Conservation (phyloP, 1,140 invertebrate species). For the Bombus waltoni region DNA sequence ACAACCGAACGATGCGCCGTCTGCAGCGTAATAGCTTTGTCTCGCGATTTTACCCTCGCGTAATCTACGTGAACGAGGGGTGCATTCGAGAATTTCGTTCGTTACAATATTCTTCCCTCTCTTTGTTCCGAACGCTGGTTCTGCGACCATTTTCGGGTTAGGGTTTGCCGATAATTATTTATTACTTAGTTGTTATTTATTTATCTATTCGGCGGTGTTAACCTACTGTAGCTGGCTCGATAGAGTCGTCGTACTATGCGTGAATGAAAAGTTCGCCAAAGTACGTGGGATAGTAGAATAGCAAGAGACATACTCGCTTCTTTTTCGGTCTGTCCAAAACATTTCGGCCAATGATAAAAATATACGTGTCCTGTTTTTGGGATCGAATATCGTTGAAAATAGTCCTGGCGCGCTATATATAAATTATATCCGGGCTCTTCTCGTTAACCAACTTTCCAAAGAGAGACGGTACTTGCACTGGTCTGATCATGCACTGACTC, state of each 20-base stretch:
- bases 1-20: slow-evolving; percentile 22
- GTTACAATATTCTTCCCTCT: background rate
- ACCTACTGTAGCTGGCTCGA: too few relatives aligned
- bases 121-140: background rate
- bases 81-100: background rate
- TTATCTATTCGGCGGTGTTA: too few relatives aligned
- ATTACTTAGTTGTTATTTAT: background rate
- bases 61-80: background rate
- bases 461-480: too few relatives aligned
- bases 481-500: too few relatives aligned
- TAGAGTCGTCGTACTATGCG: too few relatives aligned
- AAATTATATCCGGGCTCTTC: background rate
- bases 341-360: background rate
- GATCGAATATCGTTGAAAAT: background rate
- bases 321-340: background rate
- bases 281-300: too few relatives aligned
- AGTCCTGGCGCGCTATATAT: background rate
- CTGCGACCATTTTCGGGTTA: background rate
- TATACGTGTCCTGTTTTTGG: background rate
- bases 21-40: slow-evolving; percentile 8
- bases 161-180: background rate
- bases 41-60: background rate
- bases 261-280: too few relatives aligned
- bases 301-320: too few relatives aligned
- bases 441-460: background rate